Base-by-base conservation (phyloP, 2,888 invertebrate species). In the Tortricodes alternella region DNA sequence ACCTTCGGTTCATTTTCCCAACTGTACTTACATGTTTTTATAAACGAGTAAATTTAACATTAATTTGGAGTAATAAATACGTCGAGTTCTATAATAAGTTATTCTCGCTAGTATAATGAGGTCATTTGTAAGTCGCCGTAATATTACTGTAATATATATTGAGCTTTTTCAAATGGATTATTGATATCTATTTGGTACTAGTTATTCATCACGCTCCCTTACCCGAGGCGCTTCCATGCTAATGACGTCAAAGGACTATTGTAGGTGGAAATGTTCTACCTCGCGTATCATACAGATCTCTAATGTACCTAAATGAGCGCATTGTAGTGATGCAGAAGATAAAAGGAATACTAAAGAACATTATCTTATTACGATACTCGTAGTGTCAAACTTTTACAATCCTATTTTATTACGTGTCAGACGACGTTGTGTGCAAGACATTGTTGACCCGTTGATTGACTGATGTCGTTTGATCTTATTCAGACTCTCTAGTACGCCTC, bases 301-400 rank as follows among this genome's bases (percentile, higher is more conserved):
- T 41, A 49, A 43, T 55, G 43, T 49, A n/a, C n/a, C n/a, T n/a
- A 43, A 21, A 49, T 55, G 43, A 55, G 48, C 41, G 37, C 35
- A 29, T 19, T 55, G 49, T 41, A 48, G 43, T 49, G 48, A 43
- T 9, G 19, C 15, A 11, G 43, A 55, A 53, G 53, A 37, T 19
- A 21, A 15, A 15, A 19, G 29, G 4, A 21, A 15, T 39, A 2
- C 9, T 27, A 29, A 9, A 11, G 29, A 9, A n/a, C n/a, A n/a
- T n/a, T n/a, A n/a, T n/a, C n/a, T n/a, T n/a, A n/a, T n/a, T n/a
- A n/a, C n/a, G n/a, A n/a, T n/a, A n/a, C n/a, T n/a, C n/a, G n/a
- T n/a, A n/a, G n/a, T n/a, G n/a, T n/a, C n/a, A n/a, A n/a, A n/a
- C n/a, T n/a, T n/a, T n/a, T n/a, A n/a, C n/a, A n/a, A n/a, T n/a